Base-by-base conservation (phyloP, 1,140 invertebrate genomes). In the Saxidomus purpurata region DNA sequence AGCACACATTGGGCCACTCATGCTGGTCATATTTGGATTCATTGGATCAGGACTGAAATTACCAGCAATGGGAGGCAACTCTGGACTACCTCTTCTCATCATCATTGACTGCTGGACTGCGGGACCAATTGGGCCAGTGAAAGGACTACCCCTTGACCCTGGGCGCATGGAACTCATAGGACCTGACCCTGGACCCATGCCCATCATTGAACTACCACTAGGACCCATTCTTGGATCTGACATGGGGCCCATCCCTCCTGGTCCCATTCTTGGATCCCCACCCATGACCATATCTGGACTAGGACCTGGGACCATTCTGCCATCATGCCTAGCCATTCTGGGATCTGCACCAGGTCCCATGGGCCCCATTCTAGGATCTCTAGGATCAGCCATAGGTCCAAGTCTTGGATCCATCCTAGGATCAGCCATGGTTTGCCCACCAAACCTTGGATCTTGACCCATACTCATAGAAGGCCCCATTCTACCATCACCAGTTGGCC, bases 401-500 rank as follows among this genome's bases (percentile, higher is more conserved):
- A 85, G 80, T 59, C 85, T 81, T 31, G 86, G 89, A 52, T 69
- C 76, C 90, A 91, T 91, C 82, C 89, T 81, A 61, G 47, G 80
- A 28, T 91, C 90, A 63, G 81, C 31, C 77, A 88, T 91, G 22
- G n/a, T n/a, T n/a, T n/a, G n/a, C n/a, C n/a, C 71, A 52, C 40
- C 28, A 38, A 86, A 86, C 59, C 67, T 76, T 63, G 74, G 55
- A 28, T 85, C 77, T 77, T 92, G 93, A 76, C 93, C 93, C 2
- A 92, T 91, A 59, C 89, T 89, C 94, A 95, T 95, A 17, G 28
- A 76, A 43, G 87, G 81, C 9, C 86, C 76, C 86, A 80, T 88
- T 61, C 86, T 81, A 0, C 89, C 88, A 90, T 90, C 38, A 63
- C 91, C 63, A 74, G 90, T 91, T 93, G 93, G 61, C 85, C 90